These are phyloP conservation scores for Furcula furcula DNA, from an alignment of 2,888 invertebrate genomes.

Conservation along the genomic window DNA sequence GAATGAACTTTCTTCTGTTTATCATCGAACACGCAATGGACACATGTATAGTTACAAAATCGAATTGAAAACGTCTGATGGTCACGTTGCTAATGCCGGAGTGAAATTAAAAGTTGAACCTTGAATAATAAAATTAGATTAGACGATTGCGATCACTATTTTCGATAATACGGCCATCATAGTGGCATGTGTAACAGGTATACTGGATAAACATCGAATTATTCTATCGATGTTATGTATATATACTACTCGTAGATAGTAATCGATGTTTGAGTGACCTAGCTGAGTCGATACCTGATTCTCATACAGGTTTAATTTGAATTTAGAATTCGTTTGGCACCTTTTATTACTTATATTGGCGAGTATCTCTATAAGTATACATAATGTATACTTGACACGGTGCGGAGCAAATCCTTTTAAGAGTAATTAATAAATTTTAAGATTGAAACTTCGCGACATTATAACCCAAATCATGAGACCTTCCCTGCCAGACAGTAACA, in stretches of 20 bases:
- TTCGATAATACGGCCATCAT: slow-evolving; percentile 23
- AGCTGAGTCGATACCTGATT: slow-evolving; percentile 10
- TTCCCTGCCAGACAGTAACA: too few species aligned
- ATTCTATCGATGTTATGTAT: slow-evolving; percentile 12
- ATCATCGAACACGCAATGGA: slow-evolving; percentile 22
- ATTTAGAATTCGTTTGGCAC: slow-evolving; percentile 10
- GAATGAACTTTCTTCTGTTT: slow-evolving; percentile 20
- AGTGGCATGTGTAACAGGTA: slow-evolving; percentile 24
- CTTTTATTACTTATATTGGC: background rate
- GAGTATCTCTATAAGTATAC: too few species aligned
- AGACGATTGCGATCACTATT: slow-evolving; percentile 30
- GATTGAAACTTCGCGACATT: too few species aligned
- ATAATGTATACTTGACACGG: too few species aligned
- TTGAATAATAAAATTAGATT: slow-evolving; percentile 31
- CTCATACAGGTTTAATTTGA: slow-evolving; percentile 5
- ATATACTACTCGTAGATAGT: too few species aligned
- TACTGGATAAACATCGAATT: slow-evolving; percentile 14
- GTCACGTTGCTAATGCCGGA: slow-evolving; percentile 25
- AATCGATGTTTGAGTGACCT: slow-evolving; percentile 17
- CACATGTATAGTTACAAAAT: slow-evolving; percentile 12
- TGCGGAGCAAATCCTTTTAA: too few species aligned
- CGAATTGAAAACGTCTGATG: slow-evolving; percentile 19
- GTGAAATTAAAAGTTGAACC: slow-evolving; percentile 30
- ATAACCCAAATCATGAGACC: too few species aligned
- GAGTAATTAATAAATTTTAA: too few species aligned